Evolutionary conservation across 2,113 vertebrate species (phyloP).

Genomic region (Melanocharis versteri): DNA sequence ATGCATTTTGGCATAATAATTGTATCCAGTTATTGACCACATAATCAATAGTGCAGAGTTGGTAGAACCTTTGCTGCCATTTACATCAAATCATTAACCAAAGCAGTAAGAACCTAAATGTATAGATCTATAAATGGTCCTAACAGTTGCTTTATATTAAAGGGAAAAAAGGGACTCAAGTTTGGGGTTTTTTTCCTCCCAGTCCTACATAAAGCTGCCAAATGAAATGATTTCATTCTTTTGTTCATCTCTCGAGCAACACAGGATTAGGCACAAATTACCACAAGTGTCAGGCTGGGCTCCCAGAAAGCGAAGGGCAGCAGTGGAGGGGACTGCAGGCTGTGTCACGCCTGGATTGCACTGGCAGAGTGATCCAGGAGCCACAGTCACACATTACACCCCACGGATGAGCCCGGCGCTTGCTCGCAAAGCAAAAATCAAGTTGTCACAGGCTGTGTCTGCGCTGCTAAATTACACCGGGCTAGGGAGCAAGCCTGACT

Average conservation of each 20-base stretch:
- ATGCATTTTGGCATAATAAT: conserved; percentile 2
- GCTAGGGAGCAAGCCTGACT: not conserved
- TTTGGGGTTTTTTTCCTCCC: not conserved
- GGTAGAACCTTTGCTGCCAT: not conserved
- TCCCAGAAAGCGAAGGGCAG: not conserved
- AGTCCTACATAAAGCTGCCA: not conserved
- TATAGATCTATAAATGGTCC: not conserved
- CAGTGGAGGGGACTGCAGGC: not conserved
- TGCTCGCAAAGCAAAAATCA: not conserved
- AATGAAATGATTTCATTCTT: not conserved
- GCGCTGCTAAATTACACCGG: not conserved
- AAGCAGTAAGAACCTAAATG: not conserved
- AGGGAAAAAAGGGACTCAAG: not conserved
- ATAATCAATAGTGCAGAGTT: not conserved
- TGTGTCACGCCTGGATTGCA: not conserved
- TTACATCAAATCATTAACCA: not conserved
- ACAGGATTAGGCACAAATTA: not conserved
- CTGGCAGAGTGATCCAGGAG: not conserved
- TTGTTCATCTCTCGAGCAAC: not conserved
- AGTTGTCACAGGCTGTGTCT: not conserved
- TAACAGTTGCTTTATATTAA: not conserved
- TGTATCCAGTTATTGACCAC: conserved; percentile 9
- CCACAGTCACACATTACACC: not conserved
- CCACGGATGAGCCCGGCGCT: fast-evolving
- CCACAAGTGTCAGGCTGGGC: not conserved